Evolutionary conservation across 2,113 vertebrate genomes (phyloP), one percentile per base, ranked within the genome.

Genomic region (Cyanoramphus novaezelandiae): DNA sequence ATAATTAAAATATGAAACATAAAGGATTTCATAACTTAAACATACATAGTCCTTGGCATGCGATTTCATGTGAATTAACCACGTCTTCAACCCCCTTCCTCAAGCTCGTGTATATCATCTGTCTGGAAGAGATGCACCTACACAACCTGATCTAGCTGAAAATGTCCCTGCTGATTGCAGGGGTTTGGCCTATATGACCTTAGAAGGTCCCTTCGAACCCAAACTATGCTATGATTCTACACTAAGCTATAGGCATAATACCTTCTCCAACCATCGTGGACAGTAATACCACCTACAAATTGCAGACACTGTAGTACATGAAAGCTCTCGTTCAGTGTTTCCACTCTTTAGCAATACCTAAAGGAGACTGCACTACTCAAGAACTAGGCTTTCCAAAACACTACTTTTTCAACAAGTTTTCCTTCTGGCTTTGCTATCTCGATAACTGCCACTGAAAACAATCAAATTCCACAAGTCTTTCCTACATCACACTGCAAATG

Each of bases 1-100:
- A 70, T 93, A 88, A 94, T 94, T 80, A 72, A 76, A 91, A n/a
- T 55, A 72, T 82, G 91, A 75, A 88, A 71, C 39, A 87, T 52
- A 90, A 92, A 79, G 24, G 1, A 75, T 76, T 60, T 88, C 31
- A 25, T 59, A 88, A 50, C 7, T 82, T 86, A 47, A 90, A 82
- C 74, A 59, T 12, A 82, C 0, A 18, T 20, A 92, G 46, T 80
- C 43, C 37, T 88, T 72, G 39, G 69, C 87, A 88, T 12, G n/a
- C 23, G 75, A 85, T 68, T 82, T 91, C 57, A 68, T 4, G 25
- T 17, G 49, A 82, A 44, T 46, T 39, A 39, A 39, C 39, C 39
- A 39, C 39, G 11, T 29, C 43, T 79, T 59, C 13, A 2, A 17
- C 29, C 10, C 20, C 28, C 20, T 49, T 43, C 41, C 24, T 65